These are phyloP conservation scores for Takifugu flavidus DNA, from an alignment of 2,113 vertebrate genomes.

Conservation along the genomic window DNA sequence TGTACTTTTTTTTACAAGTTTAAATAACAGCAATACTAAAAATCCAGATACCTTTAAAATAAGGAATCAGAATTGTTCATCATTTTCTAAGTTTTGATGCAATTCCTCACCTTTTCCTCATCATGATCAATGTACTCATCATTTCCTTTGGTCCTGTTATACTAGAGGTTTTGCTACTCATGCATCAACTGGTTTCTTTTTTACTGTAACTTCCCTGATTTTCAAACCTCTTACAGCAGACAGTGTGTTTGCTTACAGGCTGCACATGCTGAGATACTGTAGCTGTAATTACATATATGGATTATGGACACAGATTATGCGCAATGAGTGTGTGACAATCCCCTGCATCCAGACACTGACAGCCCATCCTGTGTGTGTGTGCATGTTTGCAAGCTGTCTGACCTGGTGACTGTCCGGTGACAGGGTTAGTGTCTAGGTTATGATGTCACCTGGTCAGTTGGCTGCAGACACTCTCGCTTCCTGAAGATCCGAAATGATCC, in stretches of 20 bases:
- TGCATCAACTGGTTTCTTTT: not conserved
- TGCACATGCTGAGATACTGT: not conserved
- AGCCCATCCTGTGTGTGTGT: not conserved
- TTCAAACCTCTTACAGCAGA: too few relatives aligned
- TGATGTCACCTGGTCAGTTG: not conserved
- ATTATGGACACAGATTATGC: not conserved
- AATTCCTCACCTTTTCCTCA: not conserved
- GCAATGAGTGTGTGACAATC: not conserved
- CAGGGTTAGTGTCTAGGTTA: constrained; percentile 47
- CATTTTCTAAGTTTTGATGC: not conserved
- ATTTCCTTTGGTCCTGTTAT: not conserved
- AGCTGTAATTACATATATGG: not conserved
- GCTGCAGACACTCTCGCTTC: not conserved
- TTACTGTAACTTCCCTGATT: not conserved
- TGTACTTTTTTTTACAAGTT: too few relatives aligned
- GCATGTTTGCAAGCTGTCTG: constrained; percentile 5
- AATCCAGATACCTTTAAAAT: too few relatives aligned
- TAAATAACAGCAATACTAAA: too few relatives aligned
- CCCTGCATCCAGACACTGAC: not conserved
- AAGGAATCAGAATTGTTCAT: not conserved
- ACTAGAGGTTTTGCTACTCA: too few relatives aligned
- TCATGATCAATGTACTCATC: not conserved
- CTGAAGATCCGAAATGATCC: not conserved
- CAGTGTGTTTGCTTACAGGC: too few relatives aligned
- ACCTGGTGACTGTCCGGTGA: constrained; percentile 24